Percentiles rank a stretch among this genome's conserved stretches.
phyloP scores from a whole-genome alignment of 1,140 invertebrate genomes.

The Nasonia giraulti region DNA sequence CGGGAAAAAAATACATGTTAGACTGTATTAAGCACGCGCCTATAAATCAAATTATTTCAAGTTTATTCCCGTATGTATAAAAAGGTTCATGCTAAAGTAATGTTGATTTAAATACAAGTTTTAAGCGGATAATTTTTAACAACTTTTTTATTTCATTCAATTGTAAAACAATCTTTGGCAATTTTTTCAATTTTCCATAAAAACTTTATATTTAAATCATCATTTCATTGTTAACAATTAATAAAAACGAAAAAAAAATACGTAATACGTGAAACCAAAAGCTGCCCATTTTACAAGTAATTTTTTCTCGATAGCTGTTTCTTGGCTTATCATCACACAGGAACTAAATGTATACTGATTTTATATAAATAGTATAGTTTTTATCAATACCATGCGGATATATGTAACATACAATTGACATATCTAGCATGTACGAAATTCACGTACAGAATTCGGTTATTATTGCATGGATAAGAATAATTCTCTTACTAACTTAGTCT shows the following conservation, averaged over 20 bases:
- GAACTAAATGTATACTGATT: slow-evolving; percentile 34
- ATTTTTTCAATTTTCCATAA: slow-evolving; percentile 45
- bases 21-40: neutral
- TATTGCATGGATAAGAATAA: neutral
- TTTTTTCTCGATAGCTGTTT: slow-evolving; percentile 23
- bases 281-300: neutral
- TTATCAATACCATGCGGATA: slow-evolving; percentile 27
- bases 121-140: neutral
- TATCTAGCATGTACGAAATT: slow-evolving; percentile 2
- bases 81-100: neutral
- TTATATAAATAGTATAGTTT: slow-evolving; percentile 47
- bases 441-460: slow-evolving; percentile 25
- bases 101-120: slow-evolving; percentile 21
- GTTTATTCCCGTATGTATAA: neutral
- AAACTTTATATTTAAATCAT: slow-evolving; percentile 41
- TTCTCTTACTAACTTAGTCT: slow-evolving; percentile 1
- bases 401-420: slow-evolving; percentile 27
- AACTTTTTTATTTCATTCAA: slow-evolving; percentile 35
- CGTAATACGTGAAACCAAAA: slow-evolving; percentile 25
- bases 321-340: slow-evolving; percentile 27
- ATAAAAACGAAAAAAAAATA: neutral
- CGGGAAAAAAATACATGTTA: neutral
- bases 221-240: slow-evolving; percentile 46
- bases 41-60: neutral
- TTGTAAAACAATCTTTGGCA: slow-evolving; percentile 53